phyloP scores from a whole-genome alignment of 2,113 vertebrate genomes.

The Panthera uncia region DNA sequence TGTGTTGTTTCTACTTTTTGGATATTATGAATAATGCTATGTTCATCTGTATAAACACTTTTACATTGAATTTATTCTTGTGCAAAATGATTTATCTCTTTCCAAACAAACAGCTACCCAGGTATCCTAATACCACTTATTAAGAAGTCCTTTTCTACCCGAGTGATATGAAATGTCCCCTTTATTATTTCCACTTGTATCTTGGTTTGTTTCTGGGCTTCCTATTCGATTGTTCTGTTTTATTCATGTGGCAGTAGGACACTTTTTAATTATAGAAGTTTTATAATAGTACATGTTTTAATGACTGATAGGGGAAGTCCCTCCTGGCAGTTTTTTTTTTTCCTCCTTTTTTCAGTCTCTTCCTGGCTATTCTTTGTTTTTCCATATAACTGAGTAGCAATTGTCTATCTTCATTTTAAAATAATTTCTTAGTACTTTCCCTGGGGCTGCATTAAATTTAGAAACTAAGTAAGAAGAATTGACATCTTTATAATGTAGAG shows the following conservation, averaged over 20 bases:
- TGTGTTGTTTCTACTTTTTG: background rate
- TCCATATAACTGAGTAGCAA: background rate
- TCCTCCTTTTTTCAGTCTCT: background rate
- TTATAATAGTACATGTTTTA: background rate
- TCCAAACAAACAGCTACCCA: background rate
- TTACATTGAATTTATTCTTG: background rate
- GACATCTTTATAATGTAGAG: background rate
- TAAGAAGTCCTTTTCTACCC: background rate
- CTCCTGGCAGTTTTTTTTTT: background rate
- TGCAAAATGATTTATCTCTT: background rate
- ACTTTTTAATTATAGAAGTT: background rate
- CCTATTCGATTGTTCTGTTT: background rate
- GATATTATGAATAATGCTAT: background rate
- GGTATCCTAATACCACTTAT: background rate
- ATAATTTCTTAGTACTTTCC: background rate
- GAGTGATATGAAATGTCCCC: background rate
- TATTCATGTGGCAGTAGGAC: background rate
- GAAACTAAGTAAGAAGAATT: background rate
- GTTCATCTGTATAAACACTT: background rate
- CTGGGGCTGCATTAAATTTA: background rate
- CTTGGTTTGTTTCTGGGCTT: background rate
- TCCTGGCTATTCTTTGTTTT: background rate
- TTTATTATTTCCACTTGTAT: background rate
- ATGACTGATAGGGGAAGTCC: background rate
- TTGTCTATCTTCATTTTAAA: background rate